Conservation (phyloP, 2,888 invertebrate species). For the Ormyrus pomaceus region DNA sequence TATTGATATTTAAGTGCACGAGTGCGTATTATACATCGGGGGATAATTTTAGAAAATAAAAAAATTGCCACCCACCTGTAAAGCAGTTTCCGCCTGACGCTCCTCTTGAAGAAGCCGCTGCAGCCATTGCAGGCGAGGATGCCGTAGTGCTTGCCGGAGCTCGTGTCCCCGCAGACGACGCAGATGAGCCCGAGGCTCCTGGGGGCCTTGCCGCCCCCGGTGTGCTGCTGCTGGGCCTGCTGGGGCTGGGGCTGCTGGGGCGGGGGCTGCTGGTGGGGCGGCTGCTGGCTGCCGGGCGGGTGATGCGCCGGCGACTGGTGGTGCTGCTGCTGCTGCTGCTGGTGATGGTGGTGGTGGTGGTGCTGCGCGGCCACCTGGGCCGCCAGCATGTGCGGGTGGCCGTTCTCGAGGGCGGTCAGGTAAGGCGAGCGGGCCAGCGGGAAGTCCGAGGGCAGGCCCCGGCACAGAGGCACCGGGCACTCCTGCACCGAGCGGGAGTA, state of each 20-base stretch:
- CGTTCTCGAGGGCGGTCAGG: conserved; percentile 72
- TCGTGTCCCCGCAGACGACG: conserved; percentile 97
- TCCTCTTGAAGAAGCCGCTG: conserved; percentile 98
- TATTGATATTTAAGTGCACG: too few relatives aligned
- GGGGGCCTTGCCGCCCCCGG: conserved; percentile 65
- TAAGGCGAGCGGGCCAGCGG: conserved; percentile 72
- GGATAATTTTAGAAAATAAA: background rate
- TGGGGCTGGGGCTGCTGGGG: conserved; percentile 65
- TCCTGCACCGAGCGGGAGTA: conserved; percentile 72
- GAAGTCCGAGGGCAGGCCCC: conserved; percentile 71
- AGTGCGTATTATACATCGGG: too few relatives aligned
- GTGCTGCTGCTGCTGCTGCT: conserved; percentile 59
- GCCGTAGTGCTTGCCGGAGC: conserved; percentile 98
- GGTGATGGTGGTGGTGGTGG: conserved; percentile 31
- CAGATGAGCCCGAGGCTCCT: conserved; percentile 89
- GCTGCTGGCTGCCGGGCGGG: conserved; percentile 62
- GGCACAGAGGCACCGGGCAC: conserved; percentile 72
- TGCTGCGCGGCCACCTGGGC: conserved; percentile 53
- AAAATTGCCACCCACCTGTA: conserved; percentile 85
- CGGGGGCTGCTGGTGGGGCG: conserved; percentile 64
- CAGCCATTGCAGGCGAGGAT: conserved; percentile 99
- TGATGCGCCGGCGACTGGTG: conserved; percentile 65
- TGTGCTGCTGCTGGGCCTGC: conserved; percentile 64
- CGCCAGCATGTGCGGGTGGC: conserved; percentile 70
- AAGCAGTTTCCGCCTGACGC: conserved; percentile 95